These are phyloP conservation scores for Drosophila peninsularis DNA, from an alignment of 2,888 invertebrate species.

Conservation along the genomic window DNA sequence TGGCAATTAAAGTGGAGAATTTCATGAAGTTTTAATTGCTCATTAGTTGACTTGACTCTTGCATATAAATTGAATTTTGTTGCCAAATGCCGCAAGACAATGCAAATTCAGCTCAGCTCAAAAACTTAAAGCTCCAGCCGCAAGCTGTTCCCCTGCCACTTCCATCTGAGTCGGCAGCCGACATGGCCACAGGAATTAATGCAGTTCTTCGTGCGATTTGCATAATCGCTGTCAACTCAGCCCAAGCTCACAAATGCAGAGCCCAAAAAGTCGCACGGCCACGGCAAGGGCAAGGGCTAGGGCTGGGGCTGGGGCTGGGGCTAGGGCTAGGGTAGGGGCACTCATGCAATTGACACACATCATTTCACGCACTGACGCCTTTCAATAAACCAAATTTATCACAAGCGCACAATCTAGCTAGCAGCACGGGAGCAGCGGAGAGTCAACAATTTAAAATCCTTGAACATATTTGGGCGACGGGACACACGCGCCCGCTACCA, in stretches of 20 bases:
- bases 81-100: slow-evolving; percentile 48
- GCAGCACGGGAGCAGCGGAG: slow-evolving; percentile 33
- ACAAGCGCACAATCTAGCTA: slow-evolving; percentile 72
- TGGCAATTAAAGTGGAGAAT: slow-evolving; percentile 32
- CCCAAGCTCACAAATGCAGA: slow-evolving; percentile 49
- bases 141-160: slow-evolving; percentile 1
- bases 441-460: slow-evolving; percentile 78
- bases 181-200: slow-evolving; percentile 58
- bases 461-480: slow-evolving; percentile 61
- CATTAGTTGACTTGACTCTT: slow-evolving; percentile 62
- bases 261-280: slow-evolving; percentile 55
- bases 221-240: slow-evolving; percentile 80
- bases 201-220: slow-evolving; percentile 70
- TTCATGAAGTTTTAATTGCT: slow-evolving; percentile 63
- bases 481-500: slow-evolving; percentile 23
- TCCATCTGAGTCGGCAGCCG: neutral
- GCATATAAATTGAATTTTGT: slow-evolving; percentile 66
- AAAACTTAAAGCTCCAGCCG: slow-evolving; percentile 29
- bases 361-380: slow-evolving; percentile 85
- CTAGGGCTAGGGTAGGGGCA: slow-evolving; percentile 28
- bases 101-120: slow-evolving; percentile 70
- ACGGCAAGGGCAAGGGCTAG: slow-evolving; percentile 16
- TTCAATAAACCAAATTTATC: slow-evolving; percentile 85
- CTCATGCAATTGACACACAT: slow-evolving; percentile 85
- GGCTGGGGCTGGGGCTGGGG: slow-evolving; percentile 19